These are phyloP conservation scores for Philypnodon macrostomus DNA, from an alignment of 2,797 vertebrate genomes.

Conservation along the genomic window DNA sequence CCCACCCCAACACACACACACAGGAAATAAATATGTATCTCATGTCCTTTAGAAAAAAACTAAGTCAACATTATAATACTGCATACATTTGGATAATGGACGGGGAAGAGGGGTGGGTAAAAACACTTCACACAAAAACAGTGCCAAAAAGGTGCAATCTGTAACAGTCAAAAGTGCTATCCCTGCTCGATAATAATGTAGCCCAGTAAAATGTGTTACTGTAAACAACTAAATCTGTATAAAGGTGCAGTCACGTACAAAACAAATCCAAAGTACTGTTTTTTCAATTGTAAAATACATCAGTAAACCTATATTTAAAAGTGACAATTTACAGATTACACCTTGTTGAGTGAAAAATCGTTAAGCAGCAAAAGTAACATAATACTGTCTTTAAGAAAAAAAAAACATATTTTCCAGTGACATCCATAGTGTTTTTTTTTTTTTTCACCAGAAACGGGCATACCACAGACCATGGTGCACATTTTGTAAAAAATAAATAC, in stretches of 20 bases:
- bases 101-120: conserved; percentile 37
- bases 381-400: conserved; percentile 66
- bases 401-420: conserved; percentile 66
- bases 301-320: conserved; percentile 53
- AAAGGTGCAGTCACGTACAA: conserved; percentile 55
- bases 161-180: conserved; percentile 76
- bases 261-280: conserved; percentile 51
- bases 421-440: conserved; percentile 54
- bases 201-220: conserved; percentile 35
- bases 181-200: conserved; percentile 61
- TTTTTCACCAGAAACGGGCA: conserved; percentile 60
- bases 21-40: conserved; percentile 60
- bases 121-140: conserved; percentile 55
- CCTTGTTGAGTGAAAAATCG: conserved; percentile 59
- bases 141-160: conserved; percentile 75
- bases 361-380: conserved; percentile 64
- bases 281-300: conserved; percentile 41
- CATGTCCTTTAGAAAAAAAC: conserved; percentile 63
- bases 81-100: conserved; percentile 65
- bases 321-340: conserved; percentile 75
- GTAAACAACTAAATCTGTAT: conserved; percentile 60
- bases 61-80: conserved; percentile 66
- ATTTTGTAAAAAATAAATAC: conserved; percentile 81
- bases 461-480: conserved; percentile 72
- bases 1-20: conserved; percentile 48